These are phyloP conservation scores for Pelodytes ibericus DNA, from an alignment of 2,797 vertebrate genomes.

Conservation along the genomic window DNA sequence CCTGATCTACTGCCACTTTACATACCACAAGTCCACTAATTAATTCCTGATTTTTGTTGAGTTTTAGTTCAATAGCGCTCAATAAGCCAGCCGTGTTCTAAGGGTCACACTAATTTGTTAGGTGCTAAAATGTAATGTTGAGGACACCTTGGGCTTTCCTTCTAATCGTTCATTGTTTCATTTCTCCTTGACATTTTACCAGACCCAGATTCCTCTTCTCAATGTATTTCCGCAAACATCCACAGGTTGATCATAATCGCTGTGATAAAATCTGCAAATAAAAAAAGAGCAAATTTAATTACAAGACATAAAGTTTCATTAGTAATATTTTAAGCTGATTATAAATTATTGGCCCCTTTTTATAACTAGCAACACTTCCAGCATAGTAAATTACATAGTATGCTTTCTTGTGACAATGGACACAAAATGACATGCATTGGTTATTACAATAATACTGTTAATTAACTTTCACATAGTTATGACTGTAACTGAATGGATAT, in stretches of 20 bases:
- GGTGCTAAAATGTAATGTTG: constrained; percentile 8
- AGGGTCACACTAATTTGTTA: constrained; percentile 7
- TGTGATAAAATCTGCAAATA: constrained; percentile 28
- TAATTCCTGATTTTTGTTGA: too few relatives aligned
- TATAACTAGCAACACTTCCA: constrained; percentile 8
- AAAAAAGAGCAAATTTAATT: constrained; percentile 21
- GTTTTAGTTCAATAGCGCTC: too few relatives aligned
- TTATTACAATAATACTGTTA: constrained; percentile 12
- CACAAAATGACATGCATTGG: not conserved
- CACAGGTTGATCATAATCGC: not conserved
- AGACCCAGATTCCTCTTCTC: not conserved
- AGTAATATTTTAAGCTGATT: constrained; percentile 3
- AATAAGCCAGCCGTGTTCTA: too few relatives aligned
- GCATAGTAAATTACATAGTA: constrained; percentile 9
- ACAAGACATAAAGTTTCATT: constrained; percentile 46
- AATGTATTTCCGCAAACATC: not conserved
- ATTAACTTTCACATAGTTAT: constrained; percentile 26
- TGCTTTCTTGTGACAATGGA: constrained; percentile 10
- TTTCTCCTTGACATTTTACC: not conserved
- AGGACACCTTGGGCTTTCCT: not conserved
- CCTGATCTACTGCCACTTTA: too few relatives aligned
- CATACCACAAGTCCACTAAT: too few relatives aligned
- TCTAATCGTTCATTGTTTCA: constrained; percentile 11
- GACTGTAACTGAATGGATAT: constrained; percentile 15
- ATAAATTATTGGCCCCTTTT: constrained; percentile 29